Evolutionary conservation across 2,113 vertebrate genomes (phyloP).

Genomic region (Sclerurus mexicanus): DNA sequence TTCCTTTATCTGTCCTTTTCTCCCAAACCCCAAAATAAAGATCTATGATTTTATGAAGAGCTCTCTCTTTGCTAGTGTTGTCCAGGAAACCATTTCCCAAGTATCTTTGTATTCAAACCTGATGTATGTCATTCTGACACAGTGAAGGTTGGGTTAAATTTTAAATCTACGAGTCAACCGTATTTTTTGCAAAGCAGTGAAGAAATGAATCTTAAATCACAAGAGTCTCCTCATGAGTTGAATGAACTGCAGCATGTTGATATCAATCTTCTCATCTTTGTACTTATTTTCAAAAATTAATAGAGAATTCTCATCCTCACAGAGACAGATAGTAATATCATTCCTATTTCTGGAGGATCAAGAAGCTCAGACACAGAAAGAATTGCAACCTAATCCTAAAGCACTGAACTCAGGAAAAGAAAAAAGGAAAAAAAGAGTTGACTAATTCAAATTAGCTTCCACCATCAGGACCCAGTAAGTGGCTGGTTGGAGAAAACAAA

Average conservation of each 20-base stretch:
- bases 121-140: neutral
- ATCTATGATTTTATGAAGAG: neutral
- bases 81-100: conserved; percentile 38
- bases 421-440: neutral
- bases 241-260: neutral
- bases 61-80: neutral
- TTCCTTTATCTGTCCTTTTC: neutral
- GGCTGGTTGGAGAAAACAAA: neutral
- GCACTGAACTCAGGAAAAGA: neutral
- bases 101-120: neutral
- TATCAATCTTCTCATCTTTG: neutral
- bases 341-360: neutral
- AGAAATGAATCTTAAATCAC: neutral
- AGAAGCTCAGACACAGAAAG: neutral
- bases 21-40: neutral
- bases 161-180: neutral
- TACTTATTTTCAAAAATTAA: neutral
- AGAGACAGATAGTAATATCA: neutral
- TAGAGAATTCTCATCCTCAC: neutral
- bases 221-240: neutral
- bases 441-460: neutral
- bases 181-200: neutral
- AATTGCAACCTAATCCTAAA: neutral
- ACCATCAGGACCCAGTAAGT: neutral
- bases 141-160: neutral